Percentiles rank a stretch among this genome's conserved stretches.
Conservation (phyloP, 2,113 vertebrate species). For the Heteronetta atricapilla region DNA sequence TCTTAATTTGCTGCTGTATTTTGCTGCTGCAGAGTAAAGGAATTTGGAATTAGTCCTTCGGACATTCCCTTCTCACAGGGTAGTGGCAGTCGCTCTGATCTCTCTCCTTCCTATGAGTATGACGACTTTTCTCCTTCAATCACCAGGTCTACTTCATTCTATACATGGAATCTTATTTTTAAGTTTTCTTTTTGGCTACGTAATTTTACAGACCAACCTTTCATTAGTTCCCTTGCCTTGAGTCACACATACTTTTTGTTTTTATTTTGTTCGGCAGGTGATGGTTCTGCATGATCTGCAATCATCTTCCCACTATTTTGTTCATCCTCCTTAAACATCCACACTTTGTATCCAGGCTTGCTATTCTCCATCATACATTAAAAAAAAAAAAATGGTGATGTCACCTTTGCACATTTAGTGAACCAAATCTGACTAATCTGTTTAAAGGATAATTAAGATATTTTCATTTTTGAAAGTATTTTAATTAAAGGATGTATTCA, state of each 20-base stretch:
- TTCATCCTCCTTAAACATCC: constrained; percentile 68
- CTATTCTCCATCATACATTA: constrained; percentile 52
- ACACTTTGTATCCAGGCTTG: constrained; percentile 58
- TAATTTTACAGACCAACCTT: constrained; percentile 52
- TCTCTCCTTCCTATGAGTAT: constrained; percentile 96
- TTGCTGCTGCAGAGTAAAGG: constrained; percentile 93
- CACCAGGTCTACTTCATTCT: constrained; percentile 83
- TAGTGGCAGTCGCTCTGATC: constrained; percentile 89
- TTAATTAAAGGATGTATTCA: not conserved
- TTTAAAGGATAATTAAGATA: not conserved
- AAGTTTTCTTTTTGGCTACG: constrained; percentile 49
- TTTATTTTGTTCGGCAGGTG: constrained; percentile 75
- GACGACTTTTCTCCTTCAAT: constrained; percentile 87
- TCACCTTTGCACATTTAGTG: constrained; percentile 69
- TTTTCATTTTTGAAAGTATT: not conserved
- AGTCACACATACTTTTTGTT: constrained; percentile 66
- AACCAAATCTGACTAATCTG: not conserved
- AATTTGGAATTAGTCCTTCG: constrained; percentile 98
- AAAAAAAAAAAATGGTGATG: constrained; percentile 66
- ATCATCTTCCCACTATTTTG: constrained; percentile 71
- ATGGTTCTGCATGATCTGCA: constrained; percentile 77
- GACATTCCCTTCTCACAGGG: constrained; percentile 98
- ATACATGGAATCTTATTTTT: constrained; percentile 70
- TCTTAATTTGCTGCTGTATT: constrained; percentile 80
- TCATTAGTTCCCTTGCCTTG: constrained; percentile 64